phyloP scores from a whole-genome alignment of 2,888 invertebrate genomes.

The Podotricha telesiphe region DNA sequence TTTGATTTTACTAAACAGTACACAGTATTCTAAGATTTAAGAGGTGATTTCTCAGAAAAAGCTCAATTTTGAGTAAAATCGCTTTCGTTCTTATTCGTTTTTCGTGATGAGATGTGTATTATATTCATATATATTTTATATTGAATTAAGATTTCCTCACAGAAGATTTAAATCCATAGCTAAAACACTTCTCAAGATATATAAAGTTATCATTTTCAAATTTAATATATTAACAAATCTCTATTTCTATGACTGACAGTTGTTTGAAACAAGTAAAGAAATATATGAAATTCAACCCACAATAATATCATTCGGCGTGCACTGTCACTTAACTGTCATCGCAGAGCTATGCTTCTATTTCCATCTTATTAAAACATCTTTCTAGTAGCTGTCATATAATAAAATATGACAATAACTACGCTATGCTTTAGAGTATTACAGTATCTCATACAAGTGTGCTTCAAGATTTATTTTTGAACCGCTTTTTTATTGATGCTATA shows the following conservation, averaged over 20 bases:
- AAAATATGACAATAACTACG: constrained; percentile 70
- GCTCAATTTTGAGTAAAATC: too few relatives aligned
- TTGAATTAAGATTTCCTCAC: too few relatives aligned
- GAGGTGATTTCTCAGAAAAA: too few relatives aligned
- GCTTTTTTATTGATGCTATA: background rate
- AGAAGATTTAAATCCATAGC: background rate
- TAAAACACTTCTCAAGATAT: background rate
- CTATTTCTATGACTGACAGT: constrained; percentile 2
- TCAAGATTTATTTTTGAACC: constrained; percentile 37
- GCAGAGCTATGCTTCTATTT: constrained; percentile 39
- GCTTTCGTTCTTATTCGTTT: too few relatives aligned
- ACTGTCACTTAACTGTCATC: constrained; percentile 45
- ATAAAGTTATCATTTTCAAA: background rate
- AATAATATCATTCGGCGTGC: constrained; percentile 34
- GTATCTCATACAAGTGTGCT: constrained; percentile 47
- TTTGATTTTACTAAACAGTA: too few relatives aligned
- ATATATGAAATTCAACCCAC: constrained; percentile 21
- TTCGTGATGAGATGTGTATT: too few relatives aligned
- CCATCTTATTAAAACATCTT: constrained; percentile 53
- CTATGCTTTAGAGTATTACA: constrained; percentile 47
- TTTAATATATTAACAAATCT: constrained; percentile 13
- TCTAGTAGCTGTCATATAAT: constrained; percentile 61
- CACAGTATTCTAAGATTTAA: too few relatives aligned
- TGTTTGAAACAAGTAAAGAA: constrained; percentile 8
- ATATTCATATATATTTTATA: too few relatives aligned